Conservation (phyloP, 2,113 vertebrate genomes). For the Nothocercus nigrocapillus region DNA sequence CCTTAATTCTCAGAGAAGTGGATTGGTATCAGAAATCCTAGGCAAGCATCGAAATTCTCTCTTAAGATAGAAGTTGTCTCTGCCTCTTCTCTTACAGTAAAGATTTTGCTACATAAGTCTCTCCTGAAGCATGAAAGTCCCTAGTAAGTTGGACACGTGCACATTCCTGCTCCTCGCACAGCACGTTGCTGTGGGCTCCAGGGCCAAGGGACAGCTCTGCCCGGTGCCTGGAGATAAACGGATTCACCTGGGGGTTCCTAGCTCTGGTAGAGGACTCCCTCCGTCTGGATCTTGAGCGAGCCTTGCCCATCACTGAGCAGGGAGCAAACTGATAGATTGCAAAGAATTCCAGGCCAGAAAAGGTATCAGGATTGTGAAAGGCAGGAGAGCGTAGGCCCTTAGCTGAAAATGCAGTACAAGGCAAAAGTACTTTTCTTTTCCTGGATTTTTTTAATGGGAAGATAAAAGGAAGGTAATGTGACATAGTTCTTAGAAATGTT, state of each 20-base stretch:
- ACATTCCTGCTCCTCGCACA: not conserved
- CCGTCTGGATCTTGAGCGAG: not conserved
- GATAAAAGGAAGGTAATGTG: not conserved
- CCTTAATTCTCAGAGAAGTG: not conserved
- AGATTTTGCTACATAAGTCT: not conserved
- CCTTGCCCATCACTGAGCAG: not conserved
- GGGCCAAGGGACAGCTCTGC: not conserved
- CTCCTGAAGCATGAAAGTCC: not conserved
- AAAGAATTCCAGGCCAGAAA: not conserved
- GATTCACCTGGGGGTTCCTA: not conserved
- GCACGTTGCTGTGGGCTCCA: not conserved
- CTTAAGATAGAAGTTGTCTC: not conserved
- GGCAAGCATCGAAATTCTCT: not conserved
- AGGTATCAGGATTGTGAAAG: not conserved
- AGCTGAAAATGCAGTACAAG: not conserved
- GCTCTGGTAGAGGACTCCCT: not conserved
- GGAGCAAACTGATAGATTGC: not conserved
- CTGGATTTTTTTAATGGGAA: not conserved
- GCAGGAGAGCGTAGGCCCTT: not conserved
- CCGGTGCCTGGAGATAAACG: not conserved
- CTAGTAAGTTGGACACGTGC: not conserved
- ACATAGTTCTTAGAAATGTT: not conserved
- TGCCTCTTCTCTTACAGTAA: not conserved
- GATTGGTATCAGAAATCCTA: not conserved
- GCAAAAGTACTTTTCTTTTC: not conserved